These are phyloP conservation scores for Nematostella vectensis DNA, from an alignment of 92 coral and sea anemone genomes.

Conservation along the genomic window DNA sequence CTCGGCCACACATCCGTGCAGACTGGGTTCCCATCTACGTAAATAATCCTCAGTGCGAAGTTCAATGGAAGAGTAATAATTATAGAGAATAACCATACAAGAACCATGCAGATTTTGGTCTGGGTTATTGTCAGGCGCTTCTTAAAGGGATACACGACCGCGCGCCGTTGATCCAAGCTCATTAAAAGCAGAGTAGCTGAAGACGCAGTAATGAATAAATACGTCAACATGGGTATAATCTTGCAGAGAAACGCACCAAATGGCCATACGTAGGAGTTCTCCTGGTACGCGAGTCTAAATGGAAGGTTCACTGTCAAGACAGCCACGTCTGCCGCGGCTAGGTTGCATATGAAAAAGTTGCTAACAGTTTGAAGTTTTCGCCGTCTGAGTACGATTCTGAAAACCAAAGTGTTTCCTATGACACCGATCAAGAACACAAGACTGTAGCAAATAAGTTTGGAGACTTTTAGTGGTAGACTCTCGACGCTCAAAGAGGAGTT, in stretches of 20 bases:
- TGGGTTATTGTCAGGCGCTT: slow-evolving; percentile 43
- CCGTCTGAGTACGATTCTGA: slow-evolving; percentile 61
- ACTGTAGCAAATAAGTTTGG: slow-evolving; percentile 59
- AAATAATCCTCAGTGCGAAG: slow-evolving; percentile 38
- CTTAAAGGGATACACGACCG: slow-evolving; percentile 41
- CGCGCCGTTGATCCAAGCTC: slow-evolving; percentile 63
- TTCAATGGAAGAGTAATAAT: slow-evolving; percentile 59
- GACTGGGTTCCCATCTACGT: slow-evolving; percentile 31
- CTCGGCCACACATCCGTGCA: slow-evolving; percentile 92
- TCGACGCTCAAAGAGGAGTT: slow-evolving; percentile 10
- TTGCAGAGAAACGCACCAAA: slow-evolving; percentile 78
- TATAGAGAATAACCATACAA: slow-evolving; percentile 52
- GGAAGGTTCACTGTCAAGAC: slow-evolving; percentile 73
- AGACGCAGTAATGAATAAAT: slow-evolving; percentile 74
- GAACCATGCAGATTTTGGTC: slow-evolving; percentile 35
- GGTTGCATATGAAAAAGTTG: slow-evolving; percentile 66
- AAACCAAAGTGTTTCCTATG: slow-evolving; percentile 61
- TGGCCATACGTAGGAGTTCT: slow-evolving; percentile 81
- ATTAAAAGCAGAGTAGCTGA: slow-evolving; percentile 70
- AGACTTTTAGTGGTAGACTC: slow-evolving; percentile 52
- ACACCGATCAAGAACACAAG: slow-evolving; percentile 68
- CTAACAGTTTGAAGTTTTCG: slow-evolving; percentile 70
- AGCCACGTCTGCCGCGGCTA: slow-evolving; percentile 91
- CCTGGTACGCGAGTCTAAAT: slow-evolving; percentile 83
- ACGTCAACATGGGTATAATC: slow-evolving; percentile 67